Base-by-base conservation (phyloP, 2,113 vertebrate species). In the Psettodes erumei region DNA sequence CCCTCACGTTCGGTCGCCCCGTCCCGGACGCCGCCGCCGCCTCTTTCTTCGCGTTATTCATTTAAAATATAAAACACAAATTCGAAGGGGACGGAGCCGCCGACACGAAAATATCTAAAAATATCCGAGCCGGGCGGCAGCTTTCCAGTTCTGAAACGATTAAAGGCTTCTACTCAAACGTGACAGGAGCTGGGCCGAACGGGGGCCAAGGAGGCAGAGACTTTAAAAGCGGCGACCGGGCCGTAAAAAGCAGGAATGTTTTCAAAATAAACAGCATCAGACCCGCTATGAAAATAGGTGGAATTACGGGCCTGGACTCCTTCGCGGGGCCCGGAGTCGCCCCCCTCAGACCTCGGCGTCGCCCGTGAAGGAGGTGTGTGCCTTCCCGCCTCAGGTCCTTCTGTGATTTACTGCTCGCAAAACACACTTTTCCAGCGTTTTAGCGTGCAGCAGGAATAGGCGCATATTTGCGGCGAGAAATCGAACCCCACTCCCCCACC, bases 211-310 rank as follows among this genome's bases (percentile, higher is more conserved):
- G 66, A 75, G 77, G 77, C 77, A 93, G 91, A 92, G n/a, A 93
- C 88, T 81, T 95, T 92, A 90, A 84, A 90, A 94, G 94, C 94
- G 66, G 84, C 92, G 94, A 94, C 92, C 93, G 90, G n/a, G 93
- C 95, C 94, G 92, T 81, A 93, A 92, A n/a, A 95, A 96, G 85
- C 92, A 89, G 94, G 95, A 97, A 96, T 96, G 96, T 97, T 97
- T 98, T 96, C 94, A 96, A 95, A 96, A 96, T 95, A 96, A 98
- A 96, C 95, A 95, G 86, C 82, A 75, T 83, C 83, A 54, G 87
- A 86, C 89, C 83, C 37, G 77, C 85, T 89, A 89, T 89, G 89
- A 91, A 92, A 90, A 92, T 88, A 91, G 83, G 87, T 78, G 77
- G 82, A 84, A 82, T 84, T 72, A 75, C 55, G 64, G 80, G 54